Base-by-base conservation (phyloP, 2,113 vertebrate genomes). In the Acanthisitta chloris region DNA sequence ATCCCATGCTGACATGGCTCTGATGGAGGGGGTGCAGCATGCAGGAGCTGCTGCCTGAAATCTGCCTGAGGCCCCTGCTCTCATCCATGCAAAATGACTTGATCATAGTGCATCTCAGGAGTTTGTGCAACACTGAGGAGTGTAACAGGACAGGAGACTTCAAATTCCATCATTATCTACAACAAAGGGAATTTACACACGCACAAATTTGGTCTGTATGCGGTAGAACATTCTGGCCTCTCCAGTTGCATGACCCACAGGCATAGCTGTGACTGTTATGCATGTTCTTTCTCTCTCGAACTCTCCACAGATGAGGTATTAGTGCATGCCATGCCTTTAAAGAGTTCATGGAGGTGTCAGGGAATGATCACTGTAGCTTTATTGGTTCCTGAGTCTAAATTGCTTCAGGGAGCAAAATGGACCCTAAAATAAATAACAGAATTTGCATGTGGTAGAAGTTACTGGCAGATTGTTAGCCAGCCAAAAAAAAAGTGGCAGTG, bases 1-100 rank as follows among this genome's bases (percentile, higher is more conserved):
- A 46, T 11, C 5, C 7, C 31, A 9, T 0, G 3, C n/a, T n/a
- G n/a, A n/a, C n/a, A 54, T 23, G 31, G 19, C 40, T 14, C 26
- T 54, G n/a, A 11, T 7, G 34, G 57, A 71, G n/a, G n/a, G 10
- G 8, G 14, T 48, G 40, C 40, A 29, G 31, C 1, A 0, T 17
- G 2, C 0, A 2, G 51, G 57, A 76, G 20, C 48, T 51, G 79
- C 48, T 71, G 25, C 36, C 36, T 78, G 55, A 46, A 20, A n/a
- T 49, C 54, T 28, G 40, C 31, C n/a, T 21, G 33, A 51, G 19
- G 13, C 29, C 26, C 40, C 66, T 49, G 33, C 31, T n/a, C 36
- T 46, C 4, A 26, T 29, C 38, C 42, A 7, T 1, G 4, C 34
- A 17, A 24, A 38, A 34, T 34, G 36, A 6, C 0, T 1, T 4